Evolutionary conservation across 2,888 invertebrate genomes (phyloP).

Genomic region (Argynnis bischoffii): DNA sequence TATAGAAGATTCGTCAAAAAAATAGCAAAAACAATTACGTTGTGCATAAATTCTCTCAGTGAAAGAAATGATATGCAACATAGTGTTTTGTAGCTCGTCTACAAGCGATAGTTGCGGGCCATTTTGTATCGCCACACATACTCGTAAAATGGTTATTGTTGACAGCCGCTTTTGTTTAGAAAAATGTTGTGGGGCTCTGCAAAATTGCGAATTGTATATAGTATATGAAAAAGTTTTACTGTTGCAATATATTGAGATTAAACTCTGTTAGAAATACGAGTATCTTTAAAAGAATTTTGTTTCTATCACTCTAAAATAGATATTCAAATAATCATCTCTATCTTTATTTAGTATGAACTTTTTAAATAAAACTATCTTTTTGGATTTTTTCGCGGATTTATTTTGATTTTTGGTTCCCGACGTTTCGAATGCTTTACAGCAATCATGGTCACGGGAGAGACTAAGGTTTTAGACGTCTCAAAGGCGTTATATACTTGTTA

Average conservation of each 20-base stretch:
- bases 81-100: constrained; percentile 12
- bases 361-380: no score
- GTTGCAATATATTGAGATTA: not conserved
- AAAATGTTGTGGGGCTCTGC: constrained; percentile 16
- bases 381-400: no score
- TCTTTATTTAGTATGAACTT: no score
- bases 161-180: constrained; percentile 22
- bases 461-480: no score
- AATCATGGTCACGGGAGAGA: no score
- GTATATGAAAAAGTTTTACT: constrained; percentile 12
- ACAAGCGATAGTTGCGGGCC: constrained; percentile 22
- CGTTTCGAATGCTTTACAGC: no score
- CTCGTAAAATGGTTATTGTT: constrained; percentile 24
- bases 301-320: no score
- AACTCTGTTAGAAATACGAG: not conserved
- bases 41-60: not conserved
- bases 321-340: no score
- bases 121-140: constrained; percentile 23
- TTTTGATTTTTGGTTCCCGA: no score
- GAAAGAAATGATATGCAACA: not conserved
- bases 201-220: constrained; percentile 8
- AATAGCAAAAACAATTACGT: not conserved
- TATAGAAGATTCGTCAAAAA: no score
- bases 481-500: no score
- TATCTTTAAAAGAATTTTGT: no score